phyloP scores from a whole-genome alignment of 2,797 vertebrate genomes.

The Lacerta agilis region DNA sequence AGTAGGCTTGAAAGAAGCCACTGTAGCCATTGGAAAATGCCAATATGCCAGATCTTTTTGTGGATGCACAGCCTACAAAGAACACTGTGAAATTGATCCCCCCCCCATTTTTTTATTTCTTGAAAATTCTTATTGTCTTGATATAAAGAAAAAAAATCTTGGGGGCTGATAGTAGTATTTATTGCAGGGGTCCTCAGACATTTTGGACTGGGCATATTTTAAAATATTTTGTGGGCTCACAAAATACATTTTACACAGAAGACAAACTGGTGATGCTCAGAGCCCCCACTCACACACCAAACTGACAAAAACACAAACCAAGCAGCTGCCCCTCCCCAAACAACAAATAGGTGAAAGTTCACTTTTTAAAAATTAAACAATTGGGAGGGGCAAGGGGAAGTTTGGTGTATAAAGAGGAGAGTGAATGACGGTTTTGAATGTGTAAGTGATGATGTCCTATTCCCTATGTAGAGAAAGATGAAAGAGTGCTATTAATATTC shows the following conservation, averaged over 20 bases:
- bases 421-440: constrained; percentile 14
- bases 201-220: no score
- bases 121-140: neutral
- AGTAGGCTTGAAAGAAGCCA: neutral
- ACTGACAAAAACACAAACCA: no score
- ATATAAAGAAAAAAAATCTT: constrained; percentile 12
- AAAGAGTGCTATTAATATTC: constrained; percentile 53
- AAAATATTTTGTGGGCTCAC: no score
- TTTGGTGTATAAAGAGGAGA: neutral
- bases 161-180: constrained; percentile 1
- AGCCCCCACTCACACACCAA: no score
- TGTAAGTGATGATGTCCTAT: constrained; percentile 24
- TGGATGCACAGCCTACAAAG: neutral
- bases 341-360: no score
- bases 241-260: no score
- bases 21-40: neutral
- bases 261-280: no score
- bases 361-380: no score
- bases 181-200: no score
- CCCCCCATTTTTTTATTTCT: neutral
- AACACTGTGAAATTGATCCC: neutral
- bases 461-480: fast-evolving
- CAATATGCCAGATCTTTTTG: neutral
- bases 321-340: no score
- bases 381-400: neutral